phyloP scores from a whole-genome alignment of 2,797 vertebrate species.

The Tapera naevia region DNA sequence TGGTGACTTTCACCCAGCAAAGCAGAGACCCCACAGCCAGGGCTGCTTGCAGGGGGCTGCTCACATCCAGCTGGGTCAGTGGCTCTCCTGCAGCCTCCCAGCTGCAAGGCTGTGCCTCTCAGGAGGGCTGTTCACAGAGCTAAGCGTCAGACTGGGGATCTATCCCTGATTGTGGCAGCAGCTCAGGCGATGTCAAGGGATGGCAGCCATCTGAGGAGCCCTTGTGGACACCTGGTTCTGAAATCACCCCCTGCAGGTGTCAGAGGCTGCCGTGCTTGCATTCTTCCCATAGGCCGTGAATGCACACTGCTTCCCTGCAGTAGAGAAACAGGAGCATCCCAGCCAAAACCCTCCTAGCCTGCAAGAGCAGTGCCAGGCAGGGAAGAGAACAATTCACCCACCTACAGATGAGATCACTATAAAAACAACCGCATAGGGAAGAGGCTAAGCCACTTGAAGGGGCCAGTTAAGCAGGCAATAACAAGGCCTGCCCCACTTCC shows the following conservation, averaged over 20 bases:
- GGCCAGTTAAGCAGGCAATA: background rate
- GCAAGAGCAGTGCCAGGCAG: background rate
- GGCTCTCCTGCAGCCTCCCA: background rate
- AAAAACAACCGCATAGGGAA: background rate
- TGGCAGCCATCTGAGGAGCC: background rate
- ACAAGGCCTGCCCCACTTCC: background rate
- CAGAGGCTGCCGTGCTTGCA: background rate
- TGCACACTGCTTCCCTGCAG: background rate
- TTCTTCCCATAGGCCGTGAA: background rate
- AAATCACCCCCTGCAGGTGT: background rate
- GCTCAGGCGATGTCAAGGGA: rapidly evolving
- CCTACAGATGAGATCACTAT: background rate
- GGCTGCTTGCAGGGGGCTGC: background rate
- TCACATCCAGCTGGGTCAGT: rapidly evolving
- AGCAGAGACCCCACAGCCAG: background rate
- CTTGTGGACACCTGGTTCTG: background rate
- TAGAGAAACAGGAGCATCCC: background rate
- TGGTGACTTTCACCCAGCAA: rapidly evolving
- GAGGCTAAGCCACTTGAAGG: slow-evolving; percentile 29
- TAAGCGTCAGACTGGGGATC: rapidly evolving
- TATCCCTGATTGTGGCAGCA: background rate
- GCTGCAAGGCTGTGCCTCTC: background rate
- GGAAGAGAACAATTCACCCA: slow-evolving; percentile 48
- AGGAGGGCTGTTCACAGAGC: rapidly evolving
- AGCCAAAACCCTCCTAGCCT: background rate